These are phyloP conservation scores for Botia kubotai DNA, from an alignment of 2,797 vertebrate genomes.

Conservation along the genomic window DNA sequence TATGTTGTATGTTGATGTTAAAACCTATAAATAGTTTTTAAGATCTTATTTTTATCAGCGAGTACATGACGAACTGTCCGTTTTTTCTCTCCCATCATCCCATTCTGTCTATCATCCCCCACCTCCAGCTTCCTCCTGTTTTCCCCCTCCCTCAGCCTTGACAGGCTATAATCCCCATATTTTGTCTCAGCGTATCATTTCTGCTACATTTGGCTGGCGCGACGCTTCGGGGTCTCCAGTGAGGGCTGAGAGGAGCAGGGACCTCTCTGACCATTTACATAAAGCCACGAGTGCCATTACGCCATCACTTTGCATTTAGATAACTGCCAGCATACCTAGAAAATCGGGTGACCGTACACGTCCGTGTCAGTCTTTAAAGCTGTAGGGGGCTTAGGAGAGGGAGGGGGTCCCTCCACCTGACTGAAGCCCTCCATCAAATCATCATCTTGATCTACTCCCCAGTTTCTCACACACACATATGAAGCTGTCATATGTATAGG, in stretches of 20 bases:
- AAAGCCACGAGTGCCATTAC: slow-evolving; percentile 75
- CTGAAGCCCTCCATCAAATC: slow-evolving; percentile 36
- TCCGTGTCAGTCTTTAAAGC: slow-evolving; percentile 20
- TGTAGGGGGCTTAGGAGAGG: slow-evolving; percentile 10
- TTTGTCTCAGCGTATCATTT: slow-evolving; percentile 49
- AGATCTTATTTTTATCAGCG: slow-evolving; percentile 5
- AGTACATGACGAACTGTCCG: slow-evolving; percentile 25
- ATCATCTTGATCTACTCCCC: slow-evolving; percentile 23
- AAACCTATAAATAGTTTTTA: neutral
- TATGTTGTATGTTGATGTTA: neutral
- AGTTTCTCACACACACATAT: slow-evolving; percentile 28
- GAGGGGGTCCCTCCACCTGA: slow-evolving; percentile 31
- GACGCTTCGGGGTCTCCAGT: slow-evolving; percentile 24
- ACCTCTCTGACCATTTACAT: slow-evolving; percentile 57
- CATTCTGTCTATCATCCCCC: slow-evolving; percentile 8
- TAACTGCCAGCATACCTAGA: slow-evolving; percentile 74
- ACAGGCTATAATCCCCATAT: slow-evolving; percentile 54
- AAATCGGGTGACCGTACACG: slow-evolving; percentile 70
- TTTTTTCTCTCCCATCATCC: slow-evolving; percentile 28
- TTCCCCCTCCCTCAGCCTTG: slow-evolving; percentile 15
- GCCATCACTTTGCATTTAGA: slow-evolving; percentile 85
- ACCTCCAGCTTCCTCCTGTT: neutral
- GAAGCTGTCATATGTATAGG: neutral
- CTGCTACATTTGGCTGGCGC: slow-evolving; percentile 49
- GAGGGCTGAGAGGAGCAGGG: neutral